phyloP scores from a whole-genome alignment of 2,797 vertebrate species.

The Lophius americanus region DNA sequence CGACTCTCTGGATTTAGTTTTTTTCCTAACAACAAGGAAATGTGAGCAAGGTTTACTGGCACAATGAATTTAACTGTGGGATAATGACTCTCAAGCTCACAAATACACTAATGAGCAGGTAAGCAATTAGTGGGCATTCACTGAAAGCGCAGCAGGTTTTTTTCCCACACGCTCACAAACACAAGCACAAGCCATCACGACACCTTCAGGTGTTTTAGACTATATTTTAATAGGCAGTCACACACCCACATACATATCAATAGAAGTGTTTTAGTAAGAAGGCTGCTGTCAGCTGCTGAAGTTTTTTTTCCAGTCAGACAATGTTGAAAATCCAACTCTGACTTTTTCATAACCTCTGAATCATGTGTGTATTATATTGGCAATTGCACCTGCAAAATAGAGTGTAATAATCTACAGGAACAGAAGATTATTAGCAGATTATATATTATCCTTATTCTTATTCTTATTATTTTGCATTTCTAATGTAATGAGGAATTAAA shows the following conservation, averaged over 20 bases:
- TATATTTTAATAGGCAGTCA: neutral
- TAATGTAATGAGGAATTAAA: slow-evolving; percentile 7
- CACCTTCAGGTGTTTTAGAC: no score
- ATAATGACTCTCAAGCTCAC: slow-evolving; percentile 32
- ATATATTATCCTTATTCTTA: no score
- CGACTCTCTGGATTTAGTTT: slow-evolving; percentile 10
- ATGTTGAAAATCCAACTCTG: neutral
- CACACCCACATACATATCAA: slow-evolving; percentile 10
- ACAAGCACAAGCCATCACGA: neutral
- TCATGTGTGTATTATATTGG: slow-evolving; percentile 14
- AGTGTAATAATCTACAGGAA: neutral
- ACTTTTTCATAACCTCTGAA: slow-evolving; percentile 9
- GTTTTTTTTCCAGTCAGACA: neutral
- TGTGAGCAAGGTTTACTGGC: slow-evolving; percentile 21
- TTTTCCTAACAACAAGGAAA: slow-evolving; percentile 20
- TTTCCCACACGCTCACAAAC: slow-evolving; percentile 2
- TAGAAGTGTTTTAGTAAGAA: slow-evolving; percentile 11
- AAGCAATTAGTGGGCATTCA: slow-evolving; percentile 26
- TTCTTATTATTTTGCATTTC: no score
- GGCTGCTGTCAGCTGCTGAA: slow-evolving; percentile 24
- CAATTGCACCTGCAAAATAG: slow-evolving; percentile 4
- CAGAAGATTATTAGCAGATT: neutral
- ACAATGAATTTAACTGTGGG: slow-evolving; percentile 25
- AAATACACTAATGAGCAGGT: slow-evolving; percentile 38
- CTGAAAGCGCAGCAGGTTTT: slow-evolving; percentile 1